Evolutionary conservation across 2,888 invertebrate genomes (phyloP).

Genomic region (Cheilosia vulpina): DNA sequence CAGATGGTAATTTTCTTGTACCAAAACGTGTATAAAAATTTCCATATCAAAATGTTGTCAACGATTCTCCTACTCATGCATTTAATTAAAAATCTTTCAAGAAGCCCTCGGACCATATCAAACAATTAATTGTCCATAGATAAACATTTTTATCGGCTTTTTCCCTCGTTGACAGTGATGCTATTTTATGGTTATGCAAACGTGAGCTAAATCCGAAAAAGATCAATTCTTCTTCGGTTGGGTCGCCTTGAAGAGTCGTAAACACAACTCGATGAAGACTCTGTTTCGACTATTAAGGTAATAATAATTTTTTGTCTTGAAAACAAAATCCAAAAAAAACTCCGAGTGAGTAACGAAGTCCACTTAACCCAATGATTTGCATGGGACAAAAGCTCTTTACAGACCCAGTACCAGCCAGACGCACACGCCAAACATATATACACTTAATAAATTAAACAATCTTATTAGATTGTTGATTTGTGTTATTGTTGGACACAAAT

Average conservation of each 20-base stretch:
- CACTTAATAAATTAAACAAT: constrained; percentile 44
- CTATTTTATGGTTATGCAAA: constrained; percentile 26
- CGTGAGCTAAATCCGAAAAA: constrained; percentile 3
- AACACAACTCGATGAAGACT: constrained; percentile 45
- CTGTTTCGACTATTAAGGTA: constrained; percentile 34
- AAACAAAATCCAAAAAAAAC: neutral
- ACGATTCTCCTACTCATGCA: constrained; percentile 31
- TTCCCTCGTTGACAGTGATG: constrained; percentile 13
- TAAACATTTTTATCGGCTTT: constrained; percentile 32
- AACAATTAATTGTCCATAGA: constrained; percentile 46
- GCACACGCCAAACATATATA: constrained; percentile 31
- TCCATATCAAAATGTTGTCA: constrained; percentile 49
- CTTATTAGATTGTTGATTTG: constrained; percentile 71
- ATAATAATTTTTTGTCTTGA: constrained; percentile 19
- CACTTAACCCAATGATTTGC: constrained; percentile 49
- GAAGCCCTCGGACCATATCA: constrained; percentile 35
- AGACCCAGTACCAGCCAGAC: neutral
- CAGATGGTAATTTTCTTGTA: constrained; percentile 13
- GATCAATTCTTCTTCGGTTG: neutral
- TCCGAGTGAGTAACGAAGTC: constrained; percentile 23
- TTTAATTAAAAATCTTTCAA: constrained; percentile 52
- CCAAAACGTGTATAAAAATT: constrained; percentile 41
- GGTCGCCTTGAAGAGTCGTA: constrained; percentile 17
- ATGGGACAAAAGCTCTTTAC: constrained; percentile 32
- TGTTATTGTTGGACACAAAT: constrained; percentile 60